Percentiles rank a stretch among this genome's conserved stretches.
phyloP scores from a whole-genome alignment of 2,888 invertebrate species.

The Pegoplata infirma region DNA sequence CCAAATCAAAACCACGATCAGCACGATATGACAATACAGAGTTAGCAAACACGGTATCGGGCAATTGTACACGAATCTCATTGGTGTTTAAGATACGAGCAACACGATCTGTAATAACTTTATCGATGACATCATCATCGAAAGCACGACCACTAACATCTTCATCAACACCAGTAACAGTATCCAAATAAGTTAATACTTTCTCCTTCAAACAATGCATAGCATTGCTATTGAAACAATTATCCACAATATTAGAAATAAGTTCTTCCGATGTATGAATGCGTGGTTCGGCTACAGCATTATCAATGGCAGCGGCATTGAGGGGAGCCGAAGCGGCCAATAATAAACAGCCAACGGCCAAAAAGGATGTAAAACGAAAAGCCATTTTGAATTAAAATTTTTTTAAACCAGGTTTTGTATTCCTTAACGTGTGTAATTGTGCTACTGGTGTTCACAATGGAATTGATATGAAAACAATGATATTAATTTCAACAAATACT shows the following conservation, averaged over 20 bases:
- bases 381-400: conserved; percentile 69
- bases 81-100: conserved; percentile 86
- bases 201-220: conserved; percentile 88
- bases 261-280: conserved; percentile 84
- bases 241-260: conserved; percentile 84
- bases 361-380: conserved; percentile 78
- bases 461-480: conserved; percentile 77
- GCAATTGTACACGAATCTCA: conserved; percentile 86
- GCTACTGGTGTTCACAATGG: conserved; percentile 71
- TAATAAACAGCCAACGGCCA: conserved; percentile 80
- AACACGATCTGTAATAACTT: conserved; percentile 86
- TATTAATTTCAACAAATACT: conserved; percentile 74
- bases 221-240: conserved; percentile 84
- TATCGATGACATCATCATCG: conserved; percentile 83
- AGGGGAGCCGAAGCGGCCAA: conserved; percentile 78
- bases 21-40: conserved; percentile 84
- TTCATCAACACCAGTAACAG: conserved; percentile 82
- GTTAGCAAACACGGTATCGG: conserved; percentile 84
- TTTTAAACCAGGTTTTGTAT: conserved; percentile 46
- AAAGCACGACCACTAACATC: conserved; percentile 82
- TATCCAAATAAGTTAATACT: conserved; percentile 87
- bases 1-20: conserved; percentile 83
- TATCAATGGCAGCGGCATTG: conserved; percentile 79
- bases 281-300: conserved; percentile 80
- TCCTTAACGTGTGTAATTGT: conserved; percentile 59